phyloP scores from a whole-genome alignment of 2,797 vertebrate species.

The Siniperca obscura region DNA sequence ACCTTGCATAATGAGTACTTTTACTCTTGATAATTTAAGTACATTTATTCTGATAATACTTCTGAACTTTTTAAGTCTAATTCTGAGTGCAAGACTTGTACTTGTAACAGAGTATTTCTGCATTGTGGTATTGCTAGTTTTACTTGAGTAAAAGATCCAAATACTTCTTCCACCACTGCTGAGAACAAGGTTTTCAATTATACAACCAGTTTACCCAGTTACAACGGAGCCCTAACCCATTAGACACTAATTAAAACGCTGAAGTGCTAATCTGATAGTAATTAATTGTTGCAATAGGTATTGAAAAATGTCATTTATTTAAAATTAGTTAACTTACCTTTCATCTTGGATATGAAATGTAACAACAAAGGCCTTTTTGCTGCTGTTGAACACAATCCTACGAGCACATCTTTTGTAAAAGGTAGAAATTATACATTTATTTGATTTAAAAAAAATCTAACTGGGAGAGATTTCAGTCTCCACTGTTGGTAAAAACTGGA shows the following conservation, averaged over 20 bases:
- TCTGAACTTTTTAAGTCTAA: neutral
- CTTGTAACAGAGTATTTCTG: neutral
- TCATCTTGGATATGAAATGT: conserved; percentile 65
- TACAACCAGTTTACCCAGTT: neutral
- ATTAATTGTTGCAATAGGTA: neutral
- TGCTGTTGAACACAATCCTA: conserved; percentile 25
- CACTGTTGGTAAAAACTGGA: conserved; percentile 28
- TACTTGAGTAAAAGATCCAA: neutral
- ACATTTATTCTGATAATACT: neutral
- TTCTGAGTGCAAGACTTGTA: neutral
- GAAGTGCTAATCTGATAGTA: neutral
- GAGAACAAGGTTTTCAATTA: conserved; percentile 2
- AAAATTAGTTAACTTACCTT: conserved; percentile 65
- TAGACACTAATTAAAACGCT: neutral
- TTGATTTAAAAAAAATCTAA: neutral
- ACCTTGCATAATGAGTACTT: neutral
- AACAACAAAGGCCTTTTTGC: conserved; percentile 30
- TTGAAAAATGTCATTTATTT: neutral
- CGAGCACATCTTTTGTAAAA: conserved; percentile 22
- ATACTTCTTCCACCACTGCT: neutral
- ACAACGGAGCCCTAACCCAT: neutral
- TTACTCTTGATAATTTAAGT: neutral
- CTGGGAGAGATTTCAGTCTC: conserved; percentile 1
- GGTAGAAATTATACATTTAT: neutral
- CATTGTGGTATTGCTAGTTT: neutral